These are phyloP conservation scores for Acanthaster planci DNA, from an alignment of 35 echinoderm and acorn worm genomes.

Conservation along the genomic window DNA sequence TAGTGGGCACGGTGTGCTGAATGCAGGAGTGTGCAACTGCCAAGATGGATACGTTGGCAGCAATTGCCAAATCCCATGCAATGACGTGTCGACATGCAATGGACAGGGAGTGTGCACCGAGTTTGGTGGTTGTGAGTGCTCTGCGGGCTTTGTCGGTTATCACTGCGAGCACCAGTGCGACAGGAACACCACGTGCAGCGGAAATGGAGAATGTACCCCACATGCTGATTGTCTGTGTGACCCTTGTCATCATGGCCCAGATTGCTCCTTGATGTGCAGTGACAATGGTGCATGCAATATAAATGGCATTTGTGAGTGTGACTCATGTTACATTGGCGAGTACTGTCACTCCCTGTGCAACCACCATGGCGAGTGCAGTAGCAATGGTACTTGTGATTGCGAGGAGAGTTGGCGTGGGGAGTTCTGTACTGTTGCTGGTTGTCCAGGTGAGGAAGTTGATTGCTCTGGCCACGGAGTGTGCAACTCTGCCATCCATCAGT, in stretches of 20 bases:
- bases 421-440: conserved; percentile 63
- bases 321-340: conserved; percentile 68
- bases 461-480: conserved; percentile 90
- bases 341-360: conserved; percentile 76
- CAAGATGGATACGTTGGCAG: conserved; percentile 64
- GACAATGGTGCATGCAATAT: conserved; percentile 58
- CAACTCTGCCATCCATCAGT: conserved; percentile 72
- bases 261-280: conserved; percentile 64
- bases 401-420: conserved; percentile 70
- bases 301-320: conserved; percentile 65
- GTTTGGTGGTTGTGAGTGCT: conserved; percentile 69
- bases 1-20: conserved; percentile 69
- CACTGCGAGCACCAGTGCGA: conserved; percentile 79
- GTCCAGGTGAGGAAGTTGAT: conserved; percentile 67
- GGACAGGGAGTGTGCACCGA: conserved; percentile 62
- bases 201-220: conserved; percentile 68
- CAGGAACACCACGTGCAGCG: conserved; percentile 57
- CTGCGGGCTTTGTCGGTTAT: conserved; percentile 77
- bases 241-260: conserved; percentile 65
- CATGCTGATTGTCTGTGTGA: conserved; percentile 73
- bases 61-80: conserved; percentile 75
- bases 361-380: conserved; percentile 54
- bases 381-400: conserved; percentile 56
- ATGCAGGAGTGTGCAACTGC: conserved; percentile 47
- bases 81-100: conserved; percentile 47